These are phyloP conservation scores for Marcusenius ussheri DNA, from an alignment of 2,113 vertebrate species.

Conservation along the genomic window DNA sequence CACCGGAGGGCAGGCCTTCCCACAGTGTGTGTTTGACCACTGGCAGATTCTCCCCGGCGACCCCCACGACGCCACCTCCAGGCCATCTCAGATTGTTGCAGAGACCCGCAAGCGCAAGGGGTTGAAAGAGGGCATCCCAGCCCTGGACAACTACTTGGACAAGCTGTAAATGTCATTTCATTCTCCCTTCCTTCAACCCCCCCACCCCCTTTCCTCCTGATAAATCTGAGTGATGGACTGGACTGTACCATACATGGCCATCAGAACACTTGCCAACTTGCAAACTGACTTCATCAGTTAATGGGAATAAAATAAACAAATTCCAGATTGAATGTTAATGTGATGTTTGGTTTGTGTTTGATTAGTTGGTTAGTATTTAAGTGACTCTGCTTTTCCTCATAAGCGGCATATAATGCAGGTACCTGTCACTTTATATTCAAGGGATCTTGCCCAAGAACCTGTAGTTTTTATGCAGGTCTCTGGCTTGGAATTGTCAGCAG, in stretches of 20 bases:
- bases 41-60: conserved; percentile 89
- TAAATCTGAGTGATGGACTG: neutral
- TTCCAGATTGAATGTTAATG: neutral
- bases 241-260: conserved; percentile 17
- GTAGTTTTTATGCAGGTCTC: neutral
- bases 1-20: conserved; percentile 89
- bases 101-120: conserved; percentile 90
- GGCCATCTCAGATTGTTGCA: conserved; percentile 67
- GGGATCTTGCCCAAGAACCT: neutral
- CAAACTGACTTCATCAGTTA: neutral
- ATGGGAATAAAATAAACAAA: conserved; percentile 52
- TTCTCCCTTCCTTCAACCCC: neutral
- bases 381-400: neutral
- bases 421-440: neutral
- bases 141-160: conserved; percentile 91
- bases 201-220: neutral
- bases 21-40: conserved; percentile 92
- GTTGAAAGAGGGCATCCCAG: conserved; percentile 82
- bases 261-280: conserved; percentile 10
- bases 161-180: conserved; percentile 65
- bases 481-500: neutral
- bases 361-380: neutral
- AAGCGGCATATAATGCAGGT: neutral
- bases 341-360: neutral
- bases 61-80: conserved; percentile 62